A percentile compares a stretch with the other conserved stretches of the same genome.
phyloP scores from a whole-genome alignment of 1,140 invertebrate species.

The Drosophila gunungcola region DNA sequence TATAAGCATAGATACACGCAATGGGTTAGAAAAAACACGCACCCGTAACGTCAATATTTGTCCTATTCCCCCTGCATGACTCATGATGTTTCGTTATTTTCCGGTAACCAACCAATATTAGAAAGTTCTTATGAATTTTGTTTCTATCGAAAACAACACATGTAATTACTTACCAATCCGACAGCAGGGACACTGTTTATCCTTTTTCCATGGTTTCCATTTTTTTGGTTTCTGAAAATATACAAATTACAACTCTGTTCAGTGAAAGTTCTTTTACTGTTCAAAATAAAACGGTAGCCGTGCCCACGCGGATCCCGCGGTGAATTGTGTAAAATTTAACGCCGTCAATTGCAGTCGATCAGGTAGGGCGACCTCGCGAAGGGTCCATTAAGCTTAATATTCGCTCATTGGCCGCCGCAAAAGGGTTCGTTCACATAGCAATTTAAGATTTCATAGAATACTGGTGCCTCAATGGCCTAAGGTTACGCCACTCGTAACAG shows the following conservation, averaged over 20 bases:
- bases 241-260: slow-evolving; percentile 10
- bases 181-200: slow-evolving; percentile 5
- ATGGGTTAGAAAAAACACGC: background rate
- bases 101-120: background rate
- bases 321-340: slow-evolving; percentile 51
- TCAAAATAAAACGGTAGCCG: slow-evolving; percentile 30
- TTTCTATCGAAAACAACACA: too few species aligned
- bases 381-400: slow-evolving; percentile 17
- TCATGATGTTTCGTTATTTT: background rate
- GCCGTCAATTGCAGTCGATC: slow-evolving; percentile 15
- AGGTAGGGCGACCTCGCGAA: slow-evolving; percentile 12
- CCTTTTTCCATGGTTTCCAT: slow-evolving; percentile 34
- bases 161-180: slow-evolving; percentile 55
- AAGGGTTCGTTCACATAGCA: slow-evolving; percentile 12
- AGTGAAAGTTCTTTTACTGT: slow-evolving; percentile 13
- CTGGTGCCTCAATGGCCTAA: slow-evolving; percentile 1
- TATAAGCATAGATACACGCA: background rate
- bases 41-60: slow-evolving; percentile 4
- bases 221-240: slow-evolving; percentile 62
- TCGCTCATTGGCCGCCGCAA: slow-evolving; percentile 20
- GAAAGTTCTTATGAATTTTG: background rate
- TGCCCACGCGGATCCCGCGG: slow-evolving; percentile 14
- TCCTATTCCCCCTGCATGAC: too few species aligned
- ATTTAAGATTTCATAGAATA: slow-evolving; percentile 31
- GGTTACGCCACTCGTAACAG: background rate